A percentile compares a stretch with the other conserved stretches of the same genome.
These are phyloP conservation scores for Cheumatopsyche charites DNA, from an alignment of 1,140 invertebrate genomes.

Conservation along the genomic window DNA sequence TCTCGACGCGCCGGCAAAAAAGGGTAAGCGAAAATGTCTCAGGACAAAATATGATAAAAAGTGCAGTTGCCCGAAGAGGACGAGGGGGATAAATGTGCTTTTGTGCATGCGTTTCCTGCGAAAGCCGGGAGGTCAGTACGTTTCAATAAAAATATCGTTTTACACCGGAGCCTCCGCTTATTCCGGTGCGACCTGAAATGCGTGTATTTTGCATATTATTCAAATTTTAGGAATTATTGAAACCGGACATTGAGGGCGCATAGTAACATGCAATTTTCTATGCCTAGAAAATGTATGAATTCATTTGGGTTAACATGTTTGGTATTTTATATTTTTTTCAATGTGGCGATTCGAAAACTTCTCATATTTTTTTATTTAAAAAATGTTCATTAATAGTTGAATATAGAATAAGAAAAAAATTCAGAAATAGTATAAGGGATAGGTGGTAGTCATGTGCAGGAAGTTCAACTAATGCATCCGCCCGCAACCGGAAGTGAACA, in stretches of 20 bases:
- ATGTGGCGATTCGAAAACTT: neutral
- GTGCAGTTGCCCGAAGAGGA: constrained; percentile 42
- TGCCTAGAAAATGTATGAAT: neutral
- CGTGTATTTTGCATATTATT: constrained; percentile 16
- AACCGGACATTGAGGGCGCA: neutral
- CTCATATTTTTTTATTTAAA: too few relatives aligned
- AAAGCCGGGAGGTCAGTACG: constrained; percentile 40
- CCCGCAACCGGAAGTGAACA: constrained; percentile 44
- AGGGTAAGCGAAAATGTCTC: constrained; percentile 46
- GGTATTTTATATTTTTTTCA: neutral
- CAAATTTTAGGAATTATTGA: too few relatives aligned
- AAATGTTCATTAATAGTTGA: too few relatives aligned
- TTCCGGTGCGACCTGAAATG: neutral
- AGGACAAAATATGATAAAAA: constrained; percentile 50
- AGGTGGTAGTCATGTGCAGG: constrained; percentile 39
- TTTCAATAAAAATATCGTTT: constrained; percentile 30
- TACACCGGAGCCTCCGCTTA: constrained; percentile 13
- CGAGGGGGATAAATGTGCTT: constrained; percentile 33
- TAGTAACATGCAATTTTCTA: neutral
- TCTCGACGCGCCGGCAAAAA: constrained; percentile 45
- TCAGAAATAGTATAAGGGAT: constrained; percentile 3
- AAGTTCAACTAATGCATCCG: constrained; percentile 49
- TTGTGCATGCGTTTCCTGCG: constrained; percentile 39
- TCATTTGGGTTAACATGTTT: too few relatives aligned
- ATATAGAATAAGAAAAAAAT: constrained; percentile 8